phyloP scores from a whole-genome alignment of 2,888 invertebrate species.

The Chorisops tibialis region DNA sequence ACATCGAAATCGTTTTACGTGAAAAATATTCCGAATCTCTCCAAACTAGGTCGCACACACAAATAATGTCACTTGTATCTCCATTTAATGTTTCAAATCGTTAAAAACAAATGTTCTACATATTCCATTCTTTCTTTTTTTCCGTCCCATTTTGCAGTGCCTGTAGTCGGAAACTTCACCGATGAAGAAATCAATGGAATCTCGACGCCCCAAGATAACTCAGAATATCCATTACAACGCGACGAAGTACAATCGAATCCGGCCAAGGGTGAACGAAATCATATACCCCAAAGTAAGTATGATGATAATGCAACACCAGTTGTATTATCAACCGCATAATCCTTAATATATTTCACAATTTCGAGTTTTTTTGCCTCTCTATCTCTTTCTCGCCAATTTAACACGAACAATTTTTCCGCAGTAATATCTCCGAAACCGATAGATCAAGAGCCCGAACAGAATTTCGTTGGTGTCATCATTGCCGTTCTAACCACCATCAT shows the following conservation, averaged over 20 bases:
- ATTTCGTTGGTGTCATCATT: slow-evolving; percentile 64
- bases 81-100: background rate
- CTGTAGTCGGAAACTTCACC: slow-evolving; percentile 61
- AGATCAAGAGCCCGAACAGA: slow-evolving; percentile 58
- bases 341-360: too few species aligned
- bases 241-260: slow-evolving; percentile 65
- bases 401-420: slow-evolving; percentile 34
- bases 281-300: slow-evolving; percentile 47
- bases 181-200: slow-evolving; percentile 56
- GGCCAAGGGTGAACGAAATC: slow-evolving; percentile 56
- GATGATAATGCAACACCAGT: background rate
- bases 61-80: background rate
- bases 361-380: background rate
- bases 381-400: slow-evolving; percentile 1
- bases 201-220: slow-evolving; percentile 53
- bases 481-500: slow-evolving; percentile 70
- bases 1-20: too few species aligned
- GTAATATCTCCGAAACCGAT: slow-evolving; percentile 56
- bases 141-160: slow-evolving; percentile 50
- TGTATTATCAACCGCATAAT: too few species aligned
- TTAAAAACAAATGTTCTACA: too few species aligned
- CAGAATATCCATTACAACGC: slow-evolving; percentile 65
- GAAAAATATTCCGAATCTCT: too few species aligned
- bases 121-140: background rate
- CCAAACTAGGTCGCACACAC: too few species aligned